Percentiles rank a stretch among this genome's conserved stretches.
Conservation (phyloP, 2,888 invertebrate species). For the Synergus gifuensis region DNA sequence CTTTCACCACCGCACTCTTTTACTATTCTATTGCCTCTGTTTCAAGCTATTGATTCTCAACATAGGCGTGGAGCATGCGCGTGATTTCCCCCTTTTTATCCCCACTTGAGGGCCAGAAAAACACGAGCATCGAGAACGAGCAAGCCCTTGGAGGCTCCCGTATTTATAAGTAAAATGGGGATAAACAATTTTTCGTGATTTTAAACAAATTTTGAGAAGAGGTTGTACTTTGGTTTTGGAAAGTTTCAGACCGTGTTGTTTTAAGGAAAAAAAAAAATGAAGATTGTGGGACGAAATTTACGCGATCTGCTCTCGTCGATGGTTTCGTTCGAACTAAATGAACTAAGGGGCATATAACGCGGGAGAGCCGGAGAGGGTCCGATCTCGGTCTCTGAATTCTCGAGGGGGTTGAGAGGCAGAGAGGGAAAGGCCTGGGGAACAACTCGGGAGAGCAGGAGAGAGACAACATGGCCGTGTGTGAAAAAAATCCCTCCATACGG, state of each 20-base stretch:
- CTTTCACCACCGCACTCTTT: slow-evolving; percentile 26
- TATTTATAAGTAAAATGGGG: not conserved
- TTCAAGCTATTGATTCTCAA: slow-evolving; percentile 28
- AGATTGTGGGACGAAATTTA: not conserved
- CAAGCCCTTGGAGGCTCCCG: not conserved
- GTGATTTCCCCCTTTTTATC: slow-evolving; percentile 31
- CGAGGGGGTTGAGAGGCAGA: not conserved
- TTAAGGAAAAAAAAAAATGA: not conserved
- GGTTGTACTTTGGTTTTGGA: not conserved
- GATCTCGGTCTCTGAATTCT: not conserved
- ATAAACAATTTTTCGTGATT: not conserved
- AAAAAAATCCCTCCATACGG: slow-evolving; percentile 13
- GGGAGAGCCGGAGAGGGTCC: slow-evolving; percentile 32
- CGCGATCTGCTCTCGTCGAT: not conserved
- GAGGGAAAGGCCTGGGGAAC: not conserved
- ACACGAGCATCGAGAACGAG: not conserved
- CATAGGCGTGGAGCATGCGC: slow-evolving; percentile 36
- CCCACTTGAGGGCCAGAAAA: not conserved
- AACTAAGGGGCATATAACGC: slow-evolving; percentile 29
- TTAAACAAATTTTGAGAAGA: not conserved
- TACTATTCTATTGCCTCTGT: slow-evolving; percentile 1
- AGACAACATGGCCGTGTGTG: slow-evolving; percentile 25
- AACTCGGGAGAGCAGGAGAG: not conserved
- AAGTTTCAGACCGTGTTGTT: not conserved
- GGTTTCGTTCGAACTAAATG: slow-evolving; percentile 13